Percentiles rank a stretch among this genome's conserved stretches.
phyloP scores from a whole-genome alignment of 2,888 invertebrate genomes.

The Cataglyphis albicans region DNA sequence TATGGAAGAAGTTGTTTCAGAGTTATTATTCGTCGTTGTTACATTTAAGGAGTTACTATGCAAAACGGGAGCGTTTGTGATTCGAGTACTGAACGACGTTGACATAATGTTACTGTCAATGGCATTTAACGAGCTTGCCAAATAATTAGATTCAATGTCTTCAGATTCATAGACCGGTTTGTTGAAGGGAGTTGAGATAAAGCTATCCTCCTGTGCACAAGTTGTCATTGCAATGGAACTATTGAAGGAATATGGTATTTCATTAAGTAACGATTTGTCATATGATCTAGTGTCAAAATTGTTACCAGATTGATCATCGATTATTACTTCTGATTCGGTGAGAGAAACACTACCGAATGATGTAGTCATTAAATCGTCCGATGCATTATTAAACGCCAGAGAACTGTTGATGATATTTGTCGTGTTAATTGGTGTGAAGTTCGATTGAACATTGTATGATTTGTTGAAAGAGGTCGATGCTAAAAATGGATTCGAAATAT shows the following conservation, averaged over 20 bases:
- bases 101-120: constrained; percentile 80
- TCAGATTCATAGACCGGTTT: constrained; percentile 73
- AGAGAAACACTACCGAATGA: constrained; percentile 74
- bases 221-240: constrained; percentile 40
- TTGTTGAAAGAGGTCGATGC: constrained; percentile 73
- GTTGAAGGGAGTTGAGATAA: constrained; percentile 77
- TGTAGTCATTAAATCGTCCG: constrained; percentile 74
- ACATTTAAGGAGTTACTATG: constrained; percentile 49
- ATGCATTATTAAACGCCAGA: constrained; percentile 64
- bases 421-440: constrained; percentile 54
- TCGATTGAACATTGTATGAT: constrained; percentile 57
- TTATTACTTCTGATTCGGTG: constrained; percentile 57
- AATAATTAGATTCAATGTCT: constrained; percentile 70
- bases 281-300: constrained; percentile 45
- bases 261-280: constrained; percentile 55
- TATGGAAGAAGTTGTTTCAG: constrained; percentile 49
- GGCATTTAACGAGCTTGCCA: constrained; percentile 70
- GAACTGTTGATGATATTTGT: constrained; percentile 50
- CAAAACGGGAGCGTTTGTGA: constrained; percentile 52
- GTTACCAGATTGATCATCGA: constrained; percentile 42
- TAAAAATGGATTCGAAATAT: constrained; percentile 67
- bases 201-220: constrained; percentile 66
- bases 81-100: constrained; percentile 78
- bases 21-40: constrained; percentile 44
- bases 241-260: constrained; percentile 62